These are phyloP conservation scores for Lamprologus callipterus DNA, from an alignment of 2,113 vertebrate species.

Conservation along the genomic window DNA sequence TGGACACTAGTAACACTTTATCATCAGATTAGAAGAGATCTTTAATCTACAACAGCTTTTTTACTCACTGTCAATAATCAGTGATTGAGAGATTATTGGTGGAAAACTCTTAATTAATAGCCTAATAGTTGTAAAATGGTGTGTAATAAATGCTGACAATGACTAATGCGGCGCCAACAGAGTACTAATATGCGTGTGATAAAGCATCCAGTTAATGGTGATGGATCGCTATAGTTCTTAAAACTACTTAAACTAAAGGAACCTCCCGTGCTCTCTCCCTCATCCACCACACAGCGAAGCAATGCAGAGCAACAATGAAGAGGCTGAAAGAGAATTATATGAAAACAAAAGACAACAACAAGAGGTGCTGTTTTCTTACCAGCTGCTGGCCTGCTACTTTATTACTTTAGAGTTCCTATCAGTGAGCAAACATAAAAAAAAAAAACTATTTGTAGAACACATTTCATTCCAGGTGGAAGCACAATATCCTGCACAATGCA, in stretches of 20 bases:
- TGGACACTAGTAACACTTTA: not conserved
- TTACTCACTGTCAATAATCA: not conserved
- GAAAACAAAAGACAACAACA: not conserved
- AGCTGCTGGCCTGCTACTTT: not conserved
- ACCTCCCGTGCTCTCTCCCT: not conserved
- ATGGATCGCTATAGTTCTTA: not conserved
- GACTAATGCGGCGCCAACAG: not conserved
- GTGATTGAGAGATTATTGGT: not conserved
- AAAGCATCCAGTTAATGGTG: not conserved
- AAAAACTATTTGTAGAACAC: not conserved
- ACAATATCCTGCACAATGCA: not conserved
- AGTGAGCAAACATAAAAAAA: not conserved
- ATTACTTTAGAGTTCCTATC: not conserved
- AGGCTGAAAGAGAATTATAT: not conserved
- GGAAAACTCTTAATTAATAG: not conserved
- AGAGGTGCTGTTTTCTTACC: not conserved
- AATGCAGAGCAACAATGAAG: not conserved
- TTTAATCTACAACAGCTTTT: not conserved
- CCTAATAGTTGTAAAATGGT: not conserved
- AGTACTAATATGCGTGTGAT: not conserved
- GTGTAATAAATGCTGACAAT: not conserved
- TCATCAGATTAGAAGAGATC: not conserved
- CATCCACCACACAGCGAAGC: not conserved
- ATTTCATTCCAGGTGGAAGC: not conserved
- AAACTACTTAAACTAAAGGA: not conserved